phyloP scores from a whole-genome alignment of 92 coral and sea anemone species.

The Porites lobata region DNA sequence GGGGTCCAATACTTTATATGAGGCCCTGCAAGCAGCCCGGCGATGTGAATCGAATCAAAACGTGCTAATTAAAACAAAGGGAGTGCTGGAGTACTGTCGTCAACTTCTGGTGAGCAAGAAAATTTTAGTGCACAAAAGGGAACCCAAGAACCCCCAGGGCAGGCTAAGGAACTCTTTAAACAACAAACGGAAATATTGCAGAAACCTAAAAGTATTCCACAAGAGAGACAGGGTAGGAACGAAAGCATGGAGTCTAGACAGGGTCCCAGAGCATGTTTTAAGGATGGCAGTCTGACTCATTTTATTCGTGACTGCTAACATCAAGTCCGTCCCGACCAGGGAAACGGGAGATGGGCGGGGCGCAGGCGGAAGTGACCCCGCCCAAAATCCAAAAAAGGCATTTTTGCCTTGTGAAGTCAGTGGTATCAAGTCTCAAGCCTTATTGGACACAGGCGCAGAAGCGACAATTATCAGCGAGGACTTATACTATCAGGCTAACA shows the following conservation, averaged over 20 bases:
- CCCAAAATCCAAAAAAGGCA: too few species aligned
- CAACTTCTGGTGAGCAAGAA: conserved; percentile 2
- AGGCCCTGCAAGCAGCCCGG: conserved; percentile 33
- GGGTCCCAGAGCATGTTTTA: background rate
- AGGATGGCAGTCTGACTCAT: conserved; percentile 8
- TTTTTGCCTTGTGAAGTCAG: too few species aligned
- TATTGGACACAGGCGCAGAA: too few species aligned
- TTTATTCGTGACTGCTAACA: conserved; percentile 12
- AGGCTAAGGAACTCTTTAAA: conserved; percentile 25
- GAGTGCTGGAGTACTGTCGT: conserved; percentile 24
- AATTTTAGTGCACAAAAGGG: background rate
- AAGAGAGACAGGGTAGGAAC: conserved; percentile 11
- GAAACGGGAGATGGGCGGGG: too few species aligned
- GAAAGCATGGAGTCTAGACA: background rate
- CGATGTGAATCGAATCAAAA: conserved; percentile 30
- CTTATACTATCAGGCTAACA: too few species aligned
- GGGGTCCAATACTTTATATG: background rate
- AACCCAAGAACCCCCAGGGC: conserved; percentile 18
- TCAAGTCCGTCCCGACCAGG: too few species aligned
- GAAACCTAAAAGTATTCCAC: conserved; percentile 1
- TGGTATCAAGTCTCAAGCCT: too few species aligned
- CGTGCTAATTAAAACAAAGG: conserved; percentile 14
- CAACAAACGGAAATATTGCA: conserved; percentile 24
- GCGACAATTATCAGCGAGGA: background rate
- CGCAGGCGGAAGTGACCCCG: too few species aligned